Percentiles rank a stretch among this genome's conserved stretches.
These are phyloP conservation scores for Sorex araneus DNA, from an alignment of 2,113 vertebrate genomes.

Conservation along the genomic window DNA sequence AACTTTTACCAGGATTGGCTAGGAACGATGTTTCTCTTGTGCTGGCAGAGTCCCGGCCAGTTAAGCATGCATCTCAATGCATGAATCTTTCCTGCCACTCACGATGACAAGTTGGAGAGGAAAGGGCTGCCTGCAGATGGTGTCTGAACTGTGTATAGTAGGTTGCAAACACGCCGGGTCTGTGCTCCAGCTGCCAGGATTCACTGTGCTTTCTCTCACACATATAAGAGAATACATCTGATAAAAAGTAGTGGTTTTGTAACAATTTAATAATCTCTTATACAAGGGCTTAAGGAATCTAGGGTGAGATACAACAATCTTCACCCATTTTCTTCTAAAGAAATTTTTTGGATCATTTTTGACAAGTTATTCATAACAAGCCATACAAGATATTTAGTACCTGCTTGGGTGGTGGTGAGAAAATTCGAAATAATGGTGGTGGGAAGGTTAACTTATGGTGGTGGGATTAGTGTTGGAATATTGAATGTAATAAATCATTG, in stretches of 20 bases:
- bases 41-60: background rate
- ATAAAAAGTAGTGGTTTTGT: slow-evolving; percentile 12
- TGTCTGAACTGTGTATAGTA: slow-evolving; percentile 34
- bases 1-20: slow-evolving; percentile 49
- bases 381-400: too few species aligned
- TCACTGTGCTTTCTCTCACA: slow-evolving; percentile 19
- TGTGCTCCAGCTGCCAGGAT: slow-evolving; percentile 57
- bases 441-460: too few species aligned
- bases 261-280: too few species aligned
- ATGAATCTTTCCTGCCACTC: slow-evolving; percentile 43
- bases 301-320: too few species aligned
- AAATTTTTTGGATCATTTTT: too few species aligned
- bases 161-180: slow-evolving; percentile 66
- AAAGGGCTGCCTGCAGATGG: slow-evolving; percentile 68
- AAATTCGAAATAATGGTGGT: too few species aligned
- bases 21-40: slow-evolving; percentile 61
- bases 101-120: slow-evolving; percentile 51
- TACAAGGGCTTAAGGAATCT: too few species aligned
- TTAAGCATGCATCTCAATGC: slow-evolving; percentile 41
- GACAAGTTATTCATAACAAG: too few species aligned
- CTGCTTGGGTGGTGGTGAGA: too few species aligned
- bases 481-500: too few species aligned
- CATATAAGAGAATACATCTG: slow-evolving; percentile 6
- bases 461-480: too few species aligned
- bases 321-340: too few species aligned